Conservation (phyloP, 1,140 invertebrate species). For the Cepaea nemoralis region DNA sequence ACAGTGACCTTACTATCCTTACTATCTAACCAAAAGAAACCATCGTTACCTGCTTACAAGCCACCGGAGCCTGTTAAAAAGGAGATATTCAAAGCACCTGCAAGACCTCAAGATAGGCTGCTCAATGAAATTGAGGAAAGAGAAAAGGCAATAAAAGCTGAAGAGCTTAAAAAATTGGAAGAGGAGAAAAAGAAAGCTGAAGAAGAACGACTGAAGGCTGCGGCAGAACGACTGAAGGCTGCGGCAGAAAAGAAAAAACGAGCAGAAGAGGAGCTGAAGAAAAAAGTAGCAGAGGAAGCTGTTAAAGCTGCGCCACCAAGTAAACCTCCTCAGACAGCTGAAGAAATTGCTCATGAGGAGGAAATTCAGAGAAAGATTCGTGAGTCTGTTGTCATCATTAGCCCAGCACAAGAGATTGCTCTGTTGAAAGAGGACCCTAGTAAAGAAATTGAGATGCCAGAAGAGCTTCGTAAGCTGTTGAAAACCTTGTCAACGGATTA, state of each 20-base stretch:
- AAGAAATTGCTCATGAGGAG: constrained; percentile 34
- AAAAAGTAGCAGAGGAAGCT: constrained; percentile 25
- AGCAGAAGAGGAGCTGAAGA: constrained; percentile 14
- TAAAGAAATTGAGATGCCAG: constrained; percentile 29
- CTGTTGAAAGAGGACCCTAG: constrained; percentile 1
- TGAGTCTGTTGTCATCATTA: constrained; percentile 26
- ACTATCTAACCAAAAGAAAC: neutral
- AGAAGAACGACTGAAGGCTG: constrained; percentile 17
- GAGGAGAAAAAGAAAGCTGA: constrained; percentile 10
- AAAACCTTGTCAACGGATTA: constrained; percentile 26
- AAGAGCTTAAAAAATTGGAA: neutral
- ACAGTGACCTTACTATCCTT: neutral
- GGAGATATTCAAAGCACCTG: constrained; percentile 27
- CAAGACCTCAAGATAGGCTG: constrained; percentile 22
- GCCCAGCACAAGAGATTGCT: constrained; percentile 2
- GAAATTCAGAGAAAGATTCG: constrained; percentile 37
- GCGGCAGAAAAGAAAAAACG: neutral
- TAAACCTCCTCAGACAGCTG: constrained; percentile 32
- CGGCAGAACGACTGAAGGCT: neutral
- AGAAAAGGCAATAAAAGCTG: neutral
- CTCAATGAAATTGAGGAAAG: constrained; percentile 36
- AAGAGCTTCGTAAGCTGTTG: constrained; percentile 15
- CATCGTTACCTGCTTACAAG: neutral
- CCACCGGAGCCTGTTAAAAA: neutral
- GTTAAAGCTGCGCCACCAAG: constrained; percentile 28